A percentile compares a stretch with the other conserved stretches of the same genome.
Evolutionary conservation across 2,888 invertebrate species (phyloP).

Genomic region (Lochmaea capreae): DNA sequence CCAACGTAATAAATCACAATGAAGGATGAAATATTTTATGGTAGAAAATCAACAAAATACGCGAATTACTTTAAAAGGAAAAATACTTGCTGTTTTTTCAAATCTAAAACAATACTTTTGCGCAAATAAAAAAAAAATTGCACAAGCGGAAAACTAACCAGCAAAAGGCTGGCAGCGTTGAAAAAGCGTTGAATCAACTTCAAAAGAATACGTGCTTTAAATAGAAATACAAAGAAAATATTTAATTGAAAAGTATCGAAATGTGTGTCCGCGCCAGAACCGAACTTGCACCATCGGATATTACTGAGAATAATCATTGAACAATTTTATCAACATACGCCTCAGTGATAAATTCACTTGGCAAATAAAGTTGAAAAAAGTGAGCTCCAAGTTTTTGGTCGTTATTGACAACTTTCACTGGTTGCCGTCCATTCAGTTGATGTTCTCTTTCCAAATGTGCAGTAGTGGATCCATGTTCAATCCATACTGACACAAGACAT

Average conservation of each 20-base stretch:
- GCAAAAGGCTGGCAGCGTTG: constrained; percentile 5
- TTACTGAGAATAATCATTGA: no score
- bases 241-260: constrained; percentile 14
- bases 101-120: constrained; percentile 12
- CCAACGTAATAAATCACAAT: not conserved
- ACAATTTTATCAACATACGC: no score
- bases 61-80: not conserved
- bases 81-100: constrained; percentile 9
- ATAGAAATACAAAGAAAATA: constrained; percentile 19
- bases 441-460: no score
- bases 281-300: not conserved
- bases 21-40: not conserved
- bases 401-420: no score
- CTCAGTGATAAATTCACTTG: no score
- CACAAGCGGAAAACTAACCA: constrained; percentile 12
- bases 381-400: no score
- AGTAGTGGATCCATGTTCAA: no score
- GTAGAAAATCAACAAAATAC: not conserved
- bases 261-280: not conserved
- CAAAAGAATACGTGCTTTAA: constrained; percentile 18
- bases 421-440: no score
- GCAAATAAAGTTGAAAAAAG: no score
- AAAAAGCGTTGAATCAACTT: constrained; percentile 20
- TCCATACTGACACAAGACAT: no score
- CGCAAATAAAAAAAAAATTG: constrained; percentile 4